Base-by-base conservation (phyloP, 2,888 invertebrate genomes). In the Andrena praecox region DNA sequence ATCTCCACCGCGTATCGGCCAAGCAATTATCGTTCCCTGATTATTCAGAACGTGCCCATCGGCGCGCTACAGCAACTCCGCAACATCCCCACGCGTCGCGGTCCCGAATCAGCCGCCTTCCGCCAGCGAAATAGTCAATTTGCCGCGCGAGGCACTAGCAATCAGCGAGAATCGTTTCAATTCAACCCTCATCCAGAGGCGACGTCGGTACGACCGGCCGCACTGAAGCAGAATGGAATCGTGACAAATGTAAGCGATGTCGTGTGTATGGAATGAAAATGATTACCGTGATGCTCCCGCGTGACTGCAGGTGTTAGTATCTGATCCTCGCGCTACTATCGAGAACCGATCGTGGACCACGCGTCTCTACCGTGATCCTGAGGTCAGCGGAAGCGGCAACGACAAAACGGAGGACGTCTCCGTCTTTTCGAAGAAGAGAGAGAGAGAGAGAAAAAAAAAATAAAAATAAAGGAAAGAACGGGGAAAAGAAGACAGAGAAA, bases 221-320 rank as follows among this genome's bases (percentile, higher is more conserved):
- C 71, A 29, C 62, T 24, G 29, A 85, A 83, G 80, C 80, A 66
- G 64, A 82, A 77, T 75, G 82, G 10, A 75, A 77, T 20, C 77
- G 79, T 85, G 85, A 74, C 20, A 16, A 73, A 75, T 85, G 69
- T 77, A 83, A 80, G 85, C 83, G 72, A 74, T 78, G 42, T 77
- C 67, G 71, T 75, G 82, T 82, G 29, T 56, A 77, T 63, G 84
- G 62, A 84, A 84, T 50, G 82, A 83, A 75, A 76, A 74, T 85
- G 74, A 66, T 82, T 77, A 82, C 71, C 78, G 62, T 84, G 64
- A 78, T 42, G 62, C 54, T 66, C 35, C 75, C 80, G 68, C 50
- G 64, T 60, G 68, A 82, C 63, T 59, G 77, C 72, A 33, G 81
- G 81, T 84, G 64, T 82, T 62, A 62, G 69, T 72, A 59, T 54